Percentiles rank a stretch among this genome's conserved stretches.
These are phyloP conservation scores for Vulpes vulpes DNA, from an alignment of 2,113 vertebrate species.

Conservation along the genomic window DNA sequence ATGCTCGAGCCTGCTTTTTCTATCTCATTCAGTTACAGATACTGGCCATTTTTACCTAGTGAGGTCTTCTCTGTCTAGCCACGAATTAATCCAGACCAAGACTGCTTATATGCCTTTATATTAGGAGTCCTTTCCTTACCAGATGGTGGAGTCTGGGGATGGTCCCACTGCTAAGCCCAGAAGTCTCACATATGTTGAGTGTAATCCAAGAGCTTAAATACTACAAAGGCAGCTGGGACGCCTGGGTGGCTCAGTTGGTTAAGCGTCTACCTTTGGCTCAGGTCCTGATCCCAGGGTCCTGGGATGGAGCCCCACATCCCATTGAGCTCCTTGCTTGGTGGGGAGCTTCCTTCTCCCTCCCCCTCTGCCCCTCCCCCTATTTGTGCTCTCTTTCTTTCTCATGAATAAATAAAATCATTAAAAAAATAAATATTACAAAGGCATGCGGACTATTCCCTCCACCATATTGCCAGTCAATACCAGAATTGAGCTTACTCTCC, in stretches of 20 bases:
- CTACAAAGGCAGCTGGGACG: background rate
- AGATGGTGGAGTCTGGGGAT: background rate
- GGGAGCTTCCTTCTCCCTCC: background rate
- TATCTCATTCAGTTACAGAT: background rate
- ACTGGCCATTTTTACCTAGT: background rate
- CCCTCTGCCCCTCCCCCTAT: background rate
- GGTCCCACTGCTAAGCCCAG: background rate
- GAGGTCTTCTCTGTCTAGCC: background rate
- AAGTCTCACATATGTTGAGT: background rate
- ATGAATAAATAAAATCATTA: background rate
- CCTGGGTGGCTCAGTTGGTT: background rate
- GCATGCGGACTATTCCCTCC: background rate
- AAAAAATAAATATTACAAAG: background rate
- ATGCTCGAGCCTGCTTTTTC: background rate
- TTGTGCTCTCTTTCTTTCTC: background rate
- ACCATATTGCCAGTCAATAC: background rate
- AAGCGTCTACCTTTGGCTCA: background rate
- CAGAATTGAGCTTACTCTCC: background rate
- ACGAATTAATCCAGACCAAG: slow-evolving; percentile 13
- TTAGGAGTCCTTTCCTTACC: background rate
- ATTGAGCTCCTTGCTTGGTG: background rate
- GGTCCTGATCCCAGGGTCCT: background rate
- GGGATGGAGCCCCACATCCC: background rate
- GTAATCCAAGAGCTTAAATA: background rate
- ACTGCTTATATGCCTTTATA: background rate